A percentile compares a stretch with the other conserved stretches of the same genome.
Evolutionary conservation across 2,113 vertebrate genomes (phyloP).

Genomic region (Charadrius vociferus): DNA sequence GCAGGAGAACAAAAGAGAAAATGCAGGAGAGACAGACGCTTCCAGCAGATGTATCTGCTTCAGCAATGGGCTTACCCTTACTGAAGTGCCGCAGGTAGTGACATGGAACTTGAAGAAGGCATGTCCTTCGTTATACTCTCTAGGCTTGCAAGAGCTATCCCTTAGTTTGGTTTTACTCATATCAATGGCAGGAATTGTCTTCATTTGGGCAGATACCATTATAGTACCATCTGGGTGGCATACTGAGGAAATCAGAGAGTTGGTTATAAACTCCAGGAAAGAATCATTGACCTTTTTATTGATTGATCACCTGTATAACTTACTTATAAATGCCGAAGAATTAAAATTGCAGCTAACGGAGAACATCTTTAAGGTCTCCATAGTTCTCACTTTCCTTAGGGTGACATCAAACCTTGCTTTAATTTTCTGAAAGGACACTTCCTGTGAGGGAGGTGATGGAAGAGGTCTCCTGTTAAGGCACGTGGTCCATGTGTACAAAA

Average conservation of each 20-base stretch:
- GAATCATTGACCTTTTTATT: not conserved
- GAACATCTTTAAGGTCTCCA: slow-evolving; percentile 54
- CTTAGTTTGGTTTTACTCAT: slow-evolving; percentile 65
- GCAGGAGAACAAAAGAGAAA: not conserved
- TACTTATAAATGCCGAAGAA: slow-evolving; percentile 46
- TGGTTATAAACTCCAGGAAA: not conserved
- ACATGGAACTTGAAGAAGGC: slow-evolving; percentile 66
- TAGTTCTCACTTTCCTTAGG: slow-evolving; percentile 52
- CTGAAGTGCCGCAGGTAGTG: slow-evolving; percentile 60
- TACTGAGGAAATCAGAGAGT: not conserved
- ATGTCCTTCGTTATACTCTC: slow-evolving; percentile 23
- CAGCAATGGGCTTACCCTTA: slow-evolving; percentile 22
- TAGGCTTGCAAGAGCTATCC: slow-evolving; percentile 57
- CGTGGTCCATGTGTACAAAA: not conserved
- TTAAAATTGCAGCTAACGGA: slow-evolving; percentile 37
- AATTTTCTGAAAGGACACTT: slow-evolving; percentile 64
- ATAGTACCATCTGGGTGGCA: slow-evolving; percentile 60
- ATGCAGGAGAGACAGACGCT: not conserved
- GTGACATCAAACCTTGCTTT: slow-evolving; percentile 49
- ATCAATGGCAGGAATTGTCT: slow-evolving; percentile 55
- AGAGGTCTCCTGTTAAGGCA: not conserved
- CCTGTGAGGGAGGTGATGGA: slow-evolving; percentile 29
- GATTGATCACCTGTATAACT: not conserved
- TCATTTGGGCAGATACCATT: slow-evolving; percentile 47
- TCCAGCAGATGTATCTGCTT: not conserved